Evolutionary conservation across 35 echinoderm and acorn worm genomes (phyloP), one percentile per base, ranked within the genome.

Genomic region (Holothuria glaberrima): DNA sequence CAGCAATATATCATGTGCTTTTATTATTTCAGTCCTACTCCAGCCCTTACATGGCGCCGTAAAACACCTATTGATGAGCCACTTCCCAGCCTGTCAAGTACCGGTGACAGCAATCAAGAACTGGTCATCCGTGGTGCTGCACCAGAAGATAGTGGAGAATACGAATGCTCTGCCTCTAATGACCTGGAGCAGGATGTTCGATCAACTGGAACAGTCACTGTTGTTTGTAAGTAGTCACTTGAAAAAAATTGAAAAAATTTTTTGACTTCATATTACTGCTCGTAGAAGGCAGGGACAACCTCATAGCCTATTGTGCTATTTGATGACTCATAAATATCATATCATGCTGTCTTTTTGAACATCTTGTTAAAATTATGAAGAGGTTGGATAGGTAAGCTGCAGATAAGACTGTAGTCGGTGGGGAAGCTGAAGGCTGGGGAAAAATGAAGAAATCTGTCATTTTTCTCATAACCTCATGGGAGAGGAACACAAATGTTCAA

Each of bases 121-220:
- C 22, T 87, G 13, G 4, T 69, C 30, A 87, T 87, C 41, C 60
- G 20, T 26, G 22, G 65, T 14, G 66, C 44, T 18, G 9, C 17
- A 71, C 62, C 63, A 69, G 85, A 70, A n/a, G 61, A 87, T 35
- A 52, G 22, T 5, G 85, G 85, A 30, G 66, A 67, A 36, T 87
- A 87, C 24, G 85, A 87, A 87, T 87, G 85, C 35, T 71, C 25
- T 31, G 60, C 62, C 12, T 70, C 62, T 10, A 84, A 84, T 36
- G 20, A 29, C 30, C 9, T 61, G 30, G 54, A 84, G 57, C 24
- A 60, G 57, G 58, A 70, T 26, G 85, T 87, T 27, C 44, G 62
- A 24, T 87, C 85, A 27, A 3, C 33, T 36, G 59, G 83, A 20
- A 86, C 83, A 9, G 16, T 86, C 6, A 86, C 58, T 36, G 83